Percentiles rank a stretch among this genome's conserved stretches.
phyloP scores from a whole-genome alignment of 2,113 vertebrate genomes.

The Lycaon pictus region DNA sequence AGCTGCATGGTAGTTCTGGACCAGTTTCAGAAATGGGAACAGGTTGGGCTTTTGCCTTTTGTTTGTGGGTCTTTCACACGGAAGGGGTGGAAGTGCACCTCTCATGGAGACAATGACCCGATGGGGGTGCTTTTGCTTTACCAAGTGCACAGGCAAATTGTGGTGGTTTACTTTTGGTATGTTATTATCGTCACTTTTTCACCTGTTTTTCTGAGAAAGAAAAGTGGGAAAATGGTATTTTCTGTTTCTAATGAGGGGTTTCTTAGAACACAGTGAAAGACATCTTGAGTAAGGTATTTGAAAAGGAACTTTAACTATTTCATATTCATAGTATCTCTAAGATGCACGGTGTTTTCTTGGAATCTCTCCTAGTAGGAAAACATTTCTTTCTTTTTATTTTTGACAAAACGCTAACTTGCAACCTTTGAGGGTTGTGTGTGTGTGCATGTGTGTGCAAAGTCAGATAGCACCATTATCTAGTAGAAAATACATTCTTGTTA shows the following conservation, averaged over 20 bases:
- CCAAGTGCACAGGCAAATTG: background rate
- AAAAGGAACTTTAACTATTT: constrained; percentile 67
- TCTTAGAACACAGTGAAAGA: constrained; percentile 70
- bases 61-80: background rate
- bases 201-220: background rate
- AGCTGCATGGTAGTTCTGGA: background rate
- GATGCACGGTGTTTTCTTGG: constrained; percentile 18
- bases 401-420: constrained; percentile 41
- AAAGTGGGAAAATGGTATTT: constrained; percentile 10
- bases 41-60: background rate
- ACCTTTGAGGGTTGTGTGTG: background rate
- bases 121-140: background rate
- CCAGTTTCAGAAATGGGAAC: constrained; percentile 21
- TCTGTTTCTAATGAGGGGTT: constrained; percentile 10
- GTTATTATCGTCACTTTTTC: background rate
- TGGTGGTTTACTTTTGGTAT: background rate
- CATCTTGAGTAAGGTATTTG: constrained; percentile 41
- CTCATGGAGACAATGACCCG: background rate
- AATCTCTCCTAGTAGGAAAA: background rate
- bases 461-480: constrained; percentile 44
- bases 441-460: background rate
- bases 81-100: background rate
- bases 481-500: constrained; percentile 58
- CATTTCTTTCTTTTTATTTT: constrained; percentile 52
- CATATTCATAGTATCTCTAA: constrained; percentile 9